These are phyloP conservation scores for Euglossa dilemma DNA, from an alignment of 1,140 invertebrate genomes.

Conservation along the genomic window DNA sequence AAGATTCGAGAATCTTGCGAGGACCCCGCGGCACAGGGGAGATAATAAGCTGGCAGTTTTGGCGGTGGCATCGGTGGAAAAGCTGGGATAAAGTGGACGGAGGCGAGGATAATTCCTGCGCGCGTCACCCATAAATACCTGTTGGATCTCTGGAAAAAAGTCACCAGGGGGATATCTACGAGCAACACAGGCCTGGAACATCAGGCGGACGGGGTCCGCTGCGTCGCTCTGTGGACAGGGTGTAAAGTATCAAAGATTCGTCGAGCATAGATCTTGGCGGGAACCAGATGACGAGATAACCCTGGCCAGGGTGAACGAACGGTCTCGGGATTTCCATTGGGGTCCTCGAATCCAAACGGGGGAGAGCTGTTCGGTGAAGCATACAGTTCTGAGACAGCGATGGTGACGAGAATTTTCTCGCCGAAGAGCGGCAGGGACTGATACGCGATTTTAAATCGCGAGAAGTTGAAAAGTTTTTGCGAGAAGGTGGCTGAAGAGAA, in stretches of 20 bases:
- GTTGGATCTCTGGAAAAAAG: constrained; percentile 10
- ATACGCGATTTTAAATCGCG: no score
- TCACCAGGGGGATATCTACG: constrained; percentile 27
- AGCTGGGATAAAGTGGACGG: background rate
- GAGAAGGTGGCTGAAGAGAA: background rate
- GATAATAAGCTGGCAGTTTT: background rate
- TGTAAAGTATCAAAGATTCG: constrained; percentile 51
- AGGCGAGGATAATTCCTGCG: constrained; percentile 10
- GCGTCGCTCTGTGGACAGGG: background rate
- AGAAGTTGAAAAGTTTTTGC: background rate
- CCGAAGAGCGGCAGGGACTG: background rate
- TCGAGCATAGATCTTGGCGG: constrained; percentile 56
- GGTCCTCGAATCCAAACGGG: constrained; percentile 29
- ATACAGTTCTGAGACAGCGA: background rate
- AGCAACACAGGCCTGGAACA: constrained; percentile 42
- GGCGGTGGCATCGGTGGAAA: background rate
- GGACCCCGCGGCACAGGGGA: no score
- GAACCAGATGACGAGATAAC: constrained; percentile 62
- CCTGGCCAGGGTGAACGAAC: constrained; percentile 49
- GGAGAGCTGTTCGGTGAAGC: background rate
- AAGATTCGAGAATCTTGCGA: no score
- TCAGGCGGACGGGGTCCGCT: background rate
- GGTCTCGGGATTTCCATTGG: constrained; percentile 30
- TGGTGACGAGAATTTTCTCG: background rate
- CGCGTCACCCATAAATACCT: constrained; percentile 33